Base-by-base conservation (phyloP, 2,797 vertebrate species). In the Sebastes diploproa region DNA sequence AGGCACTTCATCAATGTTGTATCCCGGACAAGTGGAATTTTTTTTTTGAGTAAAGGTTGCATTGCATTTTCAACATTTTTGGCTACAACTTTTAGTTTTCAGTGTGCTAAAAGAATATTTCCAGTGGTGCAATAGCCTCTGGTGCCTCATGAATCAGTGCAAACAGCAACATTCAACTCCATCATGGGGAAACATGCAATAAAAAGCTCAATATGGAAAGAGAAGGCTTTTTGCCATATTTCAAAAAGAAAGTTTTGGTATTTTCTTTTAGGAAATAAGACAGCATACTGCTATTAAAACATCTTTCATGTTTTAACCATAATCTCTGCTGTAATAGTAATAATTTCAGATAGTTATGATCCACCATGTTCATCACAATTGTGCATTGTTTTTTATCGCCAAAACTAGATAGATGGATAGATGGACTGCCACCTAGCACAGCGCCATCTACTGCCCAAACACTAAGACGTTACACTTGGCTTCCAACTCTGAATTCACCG, bases 111-210 rank as follows among this genome's bases (percentile, higher is more conserved):
- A 78, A 70, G 36, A 60, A 78, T 42, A 68, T 72, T 74, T 60
- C 71, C 30, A 81, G 54, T 29, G 11, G 54, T 29, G 16, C 23
- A 16, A 30, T 38, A 70, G 38, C 52, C 75, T 55, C 61, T 27
- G 32, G 58, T 71, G 30, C 38, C 7, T 67, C 63, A 75, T 85
- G 67, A 85, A 86, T 84, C 66, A 30, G 5, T 60, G 55, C n/a
- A 58, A 69, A 38, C 58, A 69, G 65, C 2, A 18, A 63, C 13
- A 4, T 54, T 20, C 52, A n/a, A 54, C n/a, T 50, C 25, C 58
- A 68, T n/a, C 38, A 69, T 52, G 8, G 60, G 13, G 8, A 67
- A 34, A 52, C 23, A 52, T 60, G 69, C 25, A 67, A 77, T 71
- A 62, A 59, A 29, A 82, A 82, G 38, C 23, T 36, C 18, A 58